Evolutionary conservation across 2,113 vertebrate genomes (phyloP), one percentile per base, ranked within the genome.

Genomic region (Istiophorus platypterus): DNA sequence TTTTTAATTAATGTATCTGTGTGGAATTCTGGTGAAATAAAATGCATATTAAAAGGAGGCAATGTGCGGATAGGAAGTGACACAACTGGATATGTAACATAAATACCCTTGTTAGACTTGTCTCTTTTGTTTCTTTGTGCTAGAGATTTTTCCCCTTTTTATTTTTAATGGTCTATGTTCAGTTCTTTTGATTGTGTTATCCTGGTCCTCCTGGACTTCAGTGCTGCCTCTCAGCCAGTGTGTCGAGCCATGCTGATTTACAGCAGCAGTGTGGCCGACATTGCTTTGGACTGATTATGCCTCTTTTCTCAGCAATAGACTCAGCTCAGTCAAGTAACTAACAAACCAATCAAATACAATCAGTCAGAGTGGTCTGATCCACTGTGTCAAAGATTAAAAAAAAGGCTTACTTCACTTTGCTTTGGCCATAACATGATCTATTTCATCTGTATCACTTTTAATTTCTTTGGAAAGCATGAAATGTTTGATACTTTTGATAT

Each of bases 261-360:
- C 72, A 66, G 27, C 12, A 0, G 12, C 4, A 59, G 26, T 62
- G 42, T 27, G 64, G 65, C 66, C 11, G 62, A 69, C 80, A 66
- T 52, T 31, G 41, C 27, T 67, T 76, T 68, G 66, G 66, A 74
- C 51, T 58, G 66, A 67, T 71, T 71, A 39, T 66, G 62, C 49
- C 61, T 79, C 51, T 84, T 75, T 86, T 82, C 14, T 88, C 78
- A 70, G 72, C 68, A 82, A 61, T 13, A 51, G 31, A 70, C 73
- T 59, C 68, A 7, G 14, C 77, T 68, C 64, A 62, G 75, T 68
- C 82, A 84, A 81, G 69, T 56, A 58, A 81, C 86, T 49, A 82
- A 85, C 62, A 80, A 81, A 83, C 68, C 76, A 71, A 73, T 88
- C 69, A 78, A 80, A 80, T 59, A 72, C 59, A 85, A 81, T 81